phyloP scores from a whole-genome alignment of 2,888 invertebrate genomes.

The Thera britannica region DNA sequence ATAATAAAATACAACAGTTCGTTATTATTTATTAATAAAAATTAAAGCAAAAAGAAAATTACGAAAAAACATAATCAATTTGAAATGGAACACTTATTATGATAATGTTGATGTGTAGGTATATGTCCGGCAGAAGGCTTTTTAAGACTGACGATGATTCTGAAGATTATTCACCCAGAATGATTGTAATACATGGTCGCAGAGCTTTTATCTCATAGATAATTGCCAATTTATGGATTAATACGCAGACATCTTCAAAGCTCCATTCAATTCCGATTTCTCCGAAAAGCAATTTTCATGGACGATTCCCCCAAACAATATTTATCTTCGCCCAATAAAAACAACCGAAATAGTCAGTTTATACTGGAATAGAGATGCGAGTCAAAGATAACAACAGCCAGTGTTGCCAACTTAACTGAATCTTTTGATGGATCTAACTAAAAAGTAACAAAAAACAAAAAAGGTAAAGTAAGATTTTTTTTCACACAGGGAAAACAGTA shows the following conservation, averaged over 20 bases:
- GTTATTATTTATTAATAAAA: no score
- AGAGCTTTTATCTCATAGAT: slow-evolving; percentile 3
- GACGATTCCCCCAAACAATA: slow-evolving; percentile 6
- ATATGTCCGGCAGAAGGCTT: no score
- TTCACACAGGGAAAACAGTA: neutral
- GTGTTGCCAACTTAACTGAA: neutral
- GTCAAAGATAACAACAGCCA: neutral
- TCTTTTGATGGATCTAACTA: neutral
- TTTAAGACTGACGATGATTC: neutral
- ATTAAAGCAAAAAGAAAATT: no score
- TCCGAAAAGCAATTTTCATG: slow-evolving; percentile 18
- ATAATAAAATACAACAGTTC: no score
- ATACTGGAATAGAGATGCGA: neutral
- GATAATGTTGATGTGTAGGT: no score
- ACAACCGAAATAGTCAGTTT: slow-evolving; percentile 10
- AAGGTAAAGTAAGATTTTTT: no score
- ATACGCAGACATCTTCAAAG: slow-evolving; percentile 21
- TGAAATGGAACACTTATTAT: no score
- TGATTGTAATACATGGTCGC: neutral
- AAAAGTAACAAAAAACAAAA: neutral
- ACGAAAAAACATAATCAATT: no score
- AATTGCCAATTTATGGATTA: slow-evolving; percentile 22
- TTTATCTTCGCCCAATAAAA: slow-evolving; percentile 11
- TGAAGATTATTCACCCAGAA: neutral
- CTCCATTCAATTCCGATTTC: slow-evolving; percentile 13